These are phyloP conservation scores for Tryphoninae sp. DNA, from an alignment of 2,888 invertebrate species.

Conservation along the genomic window DNA sequence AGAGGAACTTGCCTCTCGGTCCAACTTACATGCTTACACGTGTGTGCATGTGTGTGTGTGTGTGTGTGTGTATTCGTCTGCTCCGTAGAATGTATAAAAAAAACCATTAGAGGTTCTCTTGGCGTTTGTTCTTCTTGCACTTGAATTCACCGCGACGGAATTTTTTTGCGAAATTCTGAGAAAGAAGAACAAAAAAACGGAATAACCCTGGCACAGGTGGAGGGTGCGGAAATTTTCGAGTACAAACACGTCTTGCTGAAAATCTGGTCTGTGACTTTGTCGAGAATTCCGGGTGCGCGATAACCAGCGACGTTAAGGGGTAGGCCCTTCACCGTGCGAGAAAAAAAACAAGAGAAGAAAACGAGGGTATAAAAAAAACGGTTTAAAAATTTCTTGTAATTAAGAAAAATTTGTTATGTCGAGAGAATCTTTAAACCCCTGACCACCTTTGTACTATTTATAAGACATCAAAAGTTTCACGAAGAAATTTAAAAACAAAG, in stretches of 20 bases:
- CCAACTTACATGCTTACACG: conserved; percentile 7
- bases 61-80: background rate
- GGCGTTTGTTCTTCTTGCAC: background rate
- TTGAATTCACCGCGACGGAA: background rate
- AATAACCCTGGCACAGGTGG: background rate
- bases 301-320: conserved; percentile 24
- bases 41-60: background rate
- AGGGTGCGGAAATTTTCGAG: conserved; percentile 53
- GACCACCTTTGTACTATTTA: too few species aligned
- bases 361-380: background rate
- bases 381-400: background rate
- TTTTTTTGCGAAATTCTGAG: conserved; percentile 10
- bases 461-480: too few species aligned
- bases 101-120: background rate
- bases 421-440: too few species aligned
- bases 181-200: background rate
- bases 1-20: conserved; percentile 30
- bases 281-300: conserved; percentile 22
- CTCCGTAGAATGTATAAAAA: background rate
- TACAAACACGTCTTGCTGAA: conserved; percentile 37
- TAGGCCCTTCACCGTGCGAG: conserved; percentile 5
- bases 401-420: too few species aligned
- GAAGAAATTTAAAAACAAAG: too few species aligned
- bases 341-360: background rate
- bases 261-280: conserved; percentile 11